Base-by-base conservation (phyloP, 1,140 invertebrate genomes). In the Papilio helenus region DNA sequence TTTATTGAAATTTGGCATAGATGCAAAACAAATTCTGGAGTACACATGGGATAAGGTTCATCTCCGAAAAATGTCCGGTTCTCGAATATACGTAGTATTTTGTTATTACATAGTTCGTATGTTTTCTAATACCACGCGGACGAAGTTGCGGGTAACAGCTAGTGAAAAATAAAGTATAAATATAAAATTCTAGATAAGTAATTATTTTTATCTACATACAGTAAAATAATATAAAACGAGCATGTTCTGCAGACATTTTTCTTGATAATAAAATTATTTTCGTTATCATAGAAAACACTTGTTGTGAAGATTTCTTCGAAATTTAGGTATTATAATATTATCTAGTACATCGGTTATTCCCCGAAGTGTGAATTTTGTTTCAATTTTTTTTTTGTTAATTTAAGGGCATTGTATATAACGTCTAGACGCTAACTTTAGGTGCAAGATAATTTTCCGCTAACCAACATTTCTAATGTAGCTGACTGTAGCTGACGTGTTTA, bases 271-370 rank as follows among this genome's bases (percentile, higher is more conserved):
- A 61, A 61, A 26, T 61, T 61, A 26, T 61, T 61, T 61, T 26
- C 23, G 10, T 61, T 61, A 61, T 61, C 58, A 26, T 61, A 61
- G 58, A 61, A 61, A 61, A 61, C 58, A 26, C 20, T 61, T 29
- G 58, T 61, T 51, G 9, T 55, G 12, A 61, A 61, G 3, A 61
- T 61, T 58, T 61, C 58, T 61, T 61, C 10, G 58, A 61, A 61
- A 61, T 61, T 14, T 61, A 9, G 58, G 10, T 61, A 26, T 61
- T 26, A 26, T 26, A 61, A 61, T 58, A 20, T 58, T 58, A 58
- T 61, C 58, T 61, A 61, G 23, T 61, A 61, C 58, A 61, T 61
- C 58, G 58, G 58, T 61, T 61, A 61, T 61, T 61, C 58, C 58
- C 58, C 58, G 58, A 26, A 61, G 3, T 20, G 9, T 26, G 9